phyloP scores from a whole-genome alignment of 2,113 vertebrate genomes.

The Malurus elegans region DNA sequence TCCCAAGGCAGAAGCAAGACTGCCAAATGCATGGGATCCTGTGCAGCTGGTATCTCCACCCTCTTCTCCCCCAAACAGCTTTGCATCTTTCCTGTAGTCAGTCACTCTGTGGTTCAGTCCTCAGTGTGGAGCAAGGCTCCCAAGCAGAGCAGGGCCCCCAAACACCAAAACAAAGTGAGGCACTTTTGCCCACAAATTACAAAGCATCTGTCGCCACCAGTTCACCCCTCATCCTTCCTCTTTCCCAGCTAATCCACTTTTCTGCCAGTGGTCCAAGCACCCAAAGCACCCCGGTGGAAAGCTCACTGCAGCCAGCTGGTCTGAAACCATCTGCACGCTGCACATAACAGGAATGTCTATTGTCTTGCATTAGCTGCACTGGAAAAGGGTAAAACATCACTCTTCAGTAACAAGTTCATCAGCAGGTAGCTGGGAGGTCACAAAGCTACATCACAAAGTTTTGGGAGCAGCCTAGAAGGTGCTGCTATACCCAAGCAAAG shows the following conservation, averaged over 20 bases:
- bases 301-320: not conserved
- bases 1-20: not conserved
- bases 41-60: not conserved
- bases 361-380: not conserved
- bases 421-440: not conserved
- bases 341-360: accelerated
- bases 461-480: not conserved
- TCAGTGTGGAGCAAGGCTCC: not conserved
- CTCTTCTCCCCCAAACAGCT: not conserved
- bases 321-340: not conserved
- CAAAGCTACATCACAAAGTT: accelerated
- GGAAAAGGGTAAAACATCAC: not conserved
- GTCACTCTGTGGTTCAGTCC: not conserved
- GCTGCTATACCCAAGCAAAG: not conserved
- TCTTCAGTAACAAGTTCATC: not conserved
- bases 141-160: not conserved
- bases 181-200: not conserved
- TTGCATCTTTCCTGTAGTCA: not conserved
- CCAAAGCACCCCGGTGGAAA: not conserved
- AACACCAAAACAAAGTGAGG: not conserved
- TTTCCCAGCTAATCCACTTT: not conserved
- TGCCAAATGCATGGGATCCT: not conserved
- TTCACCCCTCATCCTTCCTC: not conserved
- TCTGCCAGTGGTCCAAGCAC: not conserved
- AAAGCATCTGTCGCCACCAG: not conserved